A percentile compares a stretch with the other conserved stretches of the same genome.
Conservation (phyloP, 2,888 invertebrate genomes). For the Orchestes rusci region DNA sequence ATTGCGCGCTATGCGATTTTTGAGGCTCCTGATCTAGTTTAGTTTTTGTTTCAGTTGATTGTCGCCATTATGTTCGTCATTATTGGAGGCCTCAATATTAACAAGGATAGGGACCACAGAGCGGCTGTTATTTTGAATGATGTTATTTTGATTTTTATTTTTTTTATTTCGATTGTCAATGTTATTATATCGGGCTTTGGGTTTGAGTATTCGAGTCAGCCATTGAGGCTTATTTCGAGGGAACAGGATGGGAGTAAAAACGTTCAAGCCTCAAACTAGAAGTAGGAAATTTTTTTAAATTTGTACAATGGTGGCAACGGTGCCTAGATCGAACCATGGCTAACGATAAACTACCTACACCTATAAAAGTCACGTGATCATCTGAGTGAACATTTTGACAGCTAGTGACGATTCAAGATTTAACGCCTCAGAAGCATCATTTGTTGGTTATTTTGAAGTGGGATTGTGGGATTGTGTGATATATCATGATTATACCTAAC, state of each 20-base stretch:
- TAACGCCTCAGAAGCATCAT: too few relatives aligned
- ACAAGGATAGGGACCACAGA: constrained; percentile 64
- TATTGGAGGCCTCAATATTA: constrained; percentile 77
- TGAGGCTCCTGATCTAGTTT: constrained; percentile 30
- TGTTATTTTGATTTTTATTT: constrained; percentile 70
- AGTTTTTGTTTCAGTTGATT: constrained; percentile 61
- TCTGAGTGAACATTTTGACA: too few relatives aligned
- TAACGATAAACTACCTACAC: too few relatives aligned
- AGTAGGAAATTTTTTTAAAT: too few relatives aligned
- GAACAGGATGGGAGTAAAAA: not conserved
- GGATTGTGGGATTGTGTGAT: too few relatives aligned
- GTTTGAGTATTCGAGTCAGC: constrained; percentile 67
- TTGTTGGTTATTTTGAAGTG: too few relatives aligned
- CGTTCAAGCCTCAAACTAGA: too few relatives aligned
- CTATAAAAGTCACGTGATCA: too few relatives aligned
- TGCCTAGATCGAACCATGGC: too few relatives aligned
- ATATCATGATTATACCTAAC: too few relatives aligned
- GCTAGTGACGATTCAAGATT: too few relatives aligned
- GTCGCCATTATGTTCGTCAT: constrained; percentile 76
- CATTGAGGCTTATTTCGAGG: constrained; percentile 45
- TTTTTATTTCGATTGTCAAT: constrained; percentile 74
- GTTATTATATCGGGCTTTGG: constrained; percentile 80
- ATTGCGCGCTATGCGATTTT: constrained; percentile 48
- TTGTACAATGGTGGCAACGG: too few relatives aligned
- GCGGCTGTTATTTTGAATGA: constrained; percentile 76